Percentiles rank a stretch among this genome's conserved stretches.
Conservation (phyloP, 2,113 vertebrate species). For the Delphinus delphis region DNA sequence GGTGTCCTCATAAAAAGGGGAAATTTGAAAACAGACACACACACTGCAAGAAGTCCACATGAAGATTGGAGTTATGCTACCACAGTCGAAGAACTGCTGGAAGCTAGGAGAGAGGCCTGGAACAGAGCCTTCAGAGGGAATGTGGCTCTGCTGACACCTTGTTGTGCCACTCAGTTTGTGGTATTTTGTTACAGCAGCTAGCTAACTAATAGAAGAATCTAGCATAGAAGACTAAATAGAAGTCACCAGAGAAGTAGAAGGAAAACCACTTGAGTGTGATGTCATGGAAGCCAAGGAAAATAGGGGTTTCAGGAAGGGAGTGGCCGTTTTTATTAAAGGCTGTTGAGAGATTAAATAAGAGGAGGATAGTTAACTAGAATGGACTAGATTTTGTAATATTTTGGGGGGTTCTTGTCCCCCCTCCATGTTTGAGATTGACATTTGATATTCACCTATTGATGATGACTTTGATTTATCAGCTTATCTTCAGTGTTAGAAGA, state of each 20-base stretch:
- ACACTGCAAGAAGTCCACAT: neutral
- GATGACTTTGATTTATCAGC: neutral
- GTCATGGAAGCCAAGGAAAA: neutral
- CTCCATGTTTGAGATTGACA: neutral
- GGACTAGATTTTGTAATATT: neutral
- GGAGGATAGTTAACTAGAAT: too few species aligned
- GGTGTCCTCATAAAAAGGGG: neutral
- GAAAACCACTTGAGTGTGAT: neutral
- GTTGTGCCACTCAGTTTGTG: neutral
- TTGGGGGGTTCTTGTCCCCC: neutral
- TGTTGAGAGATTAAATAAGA: neutral
- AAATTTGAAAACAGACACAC: neutral
- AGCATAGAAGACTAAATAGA: neutral
- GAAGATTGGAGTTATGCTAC: neutral
- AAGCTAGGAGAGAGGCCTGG: neutral
- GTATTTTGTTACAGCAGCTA: neutral
- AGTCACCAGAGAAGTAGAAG: neutral
- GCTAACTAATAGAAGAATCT: neutral
- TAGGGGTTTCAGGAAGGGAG: neutral
- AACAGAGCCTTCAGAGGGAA: neutral
- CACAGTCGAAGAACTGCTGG: neutral
- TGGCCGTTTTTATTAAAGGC: neutral
- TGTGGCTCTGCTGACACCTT: neutral
- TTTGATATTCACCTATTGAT: neutral
- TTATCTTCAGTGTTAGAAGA: neutral